A percentile compares a stretch with the other conserved stretches of the same genome.
phyloP scores from a whole-genome alignment of 2,797 vertebrate species.

The Melopsittacus undulatus region DNA sequence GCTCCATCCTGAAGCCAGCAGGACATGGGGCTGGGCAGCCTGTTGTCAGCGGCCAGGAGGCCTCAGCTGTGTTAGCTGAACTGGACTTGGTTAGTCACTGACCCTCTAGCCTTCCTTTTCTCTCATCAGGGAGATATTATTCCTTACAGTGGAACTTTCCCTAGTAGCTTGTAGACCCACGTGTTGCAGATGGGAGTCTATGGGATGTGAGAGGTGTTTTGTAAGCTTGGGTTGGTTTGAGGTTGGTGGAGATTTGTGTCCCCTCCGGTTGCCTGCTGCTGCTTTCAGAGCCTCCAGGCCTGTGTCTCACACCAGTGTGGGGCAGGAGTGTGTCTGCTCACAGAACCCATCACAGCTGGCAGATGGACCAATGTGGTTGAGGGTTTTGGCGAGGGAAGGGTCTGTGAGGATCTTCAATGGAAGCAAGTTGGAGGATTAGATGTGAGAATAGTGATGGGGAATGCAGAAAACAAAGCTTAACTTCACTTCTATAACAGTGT shows the following conservation, averaged over 20 bases:
- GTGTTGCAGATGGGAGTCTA: too few species aligned
- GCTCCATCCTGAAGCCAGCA: background rate
- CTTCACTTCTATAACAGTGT: rapidly evolving
- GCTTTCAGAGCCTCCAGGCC: background rate
- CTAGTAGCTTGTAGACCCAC: background rate
- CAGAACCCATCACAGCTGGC: background rate
- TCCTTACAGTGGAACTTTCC: background rate
- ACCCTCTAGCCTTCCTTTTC: background rate
- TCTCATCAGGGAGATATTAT: background rate
- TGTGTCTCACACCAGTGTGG: background rate
- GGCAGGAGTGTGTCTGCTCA: background rate
- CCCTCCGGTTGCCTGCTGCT: rapidly evolving
- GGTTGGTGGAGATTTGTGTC: background rate
- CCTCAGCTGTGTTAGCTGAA: background rate
- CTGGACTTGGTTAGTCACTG: background rate
- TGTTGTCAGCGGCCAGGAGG: background rate
- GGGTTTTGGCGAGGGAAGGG: background rate
- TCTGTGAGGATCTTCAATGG: background rate
- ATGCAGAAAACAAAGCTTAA: background rate
- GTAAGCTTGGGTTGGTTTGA: background rate
- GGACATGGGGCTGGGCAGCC: background rate
- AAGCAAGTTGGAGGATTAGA: background rate
- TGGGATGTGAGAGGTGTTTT: background rate
- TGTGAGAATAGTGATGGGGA: background rate
- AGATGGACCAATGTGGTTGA: rapidly evolving